Evolutionary conservation across 2,113 vertebrate genomes (phyloP).

Genomic region (Bolborhynchus lineola): DNA sequence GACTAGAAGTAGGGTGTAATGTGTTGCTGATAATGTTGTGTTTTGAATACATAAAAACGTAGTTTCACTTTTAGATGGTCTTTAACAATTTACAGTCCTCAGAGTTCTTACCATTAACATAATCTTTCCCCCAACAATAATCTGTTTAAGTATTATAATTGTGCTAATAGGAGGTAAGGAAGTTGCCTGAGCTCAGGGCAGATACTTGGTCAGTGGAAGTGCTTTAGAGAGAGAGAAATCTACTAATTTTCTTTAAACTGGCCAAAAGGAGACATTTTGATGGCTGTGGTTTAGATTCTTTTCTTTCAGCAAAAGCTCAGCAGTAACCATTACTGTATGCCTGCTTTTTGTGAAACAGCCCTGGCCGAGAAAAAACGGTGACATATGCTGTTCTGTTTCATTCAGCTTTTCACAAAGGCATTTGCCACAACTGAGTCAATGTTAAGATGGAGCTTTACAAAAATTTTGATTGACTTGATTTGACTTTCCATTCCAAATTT

Average conservation of each 20-base stretch:
- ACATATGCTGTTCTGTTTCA: neutral
- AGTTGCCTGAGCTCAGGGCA: neutral
- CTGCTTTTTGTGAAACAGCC: neutral
- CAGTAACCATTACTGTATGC: fast-evolving
- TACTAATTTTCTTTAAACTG: neutral
- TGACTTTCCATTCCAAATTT: neutral
- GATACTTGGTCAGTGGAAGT: neutral
- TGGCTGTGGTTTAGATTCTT: neutral
- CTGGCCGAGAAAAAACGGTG: neutral
- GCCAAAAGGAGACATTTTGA: neutral
- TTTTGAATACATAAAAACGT: neutral
- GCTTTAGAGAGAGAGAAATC: neutral
- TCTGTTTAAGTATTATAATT: neutral
- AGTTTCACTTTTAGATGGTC: neutral
- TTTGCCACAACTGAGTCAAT: neutral
- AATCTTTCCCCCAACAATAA: neutral
- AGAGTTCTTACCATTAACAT: fast-evolving
- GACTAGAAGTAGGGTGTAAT: neutral
- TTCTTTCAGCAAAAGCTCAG: neutral
- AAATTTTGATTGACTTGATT: neutral
- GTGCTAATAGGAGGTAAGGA: neutral
- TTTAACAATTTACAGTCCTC: neutral
- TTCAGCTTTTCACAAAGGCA: neutral
- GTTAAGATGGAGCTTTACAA: neutral
- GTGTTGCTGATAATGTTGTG: neutral